A percentile compares a stretch with the other conserved stretches of the same genome.
phyloP scores from a whole-genome alignment of 1,140 invertebrate genomes.

The Drosophila sucinea region DNA sequence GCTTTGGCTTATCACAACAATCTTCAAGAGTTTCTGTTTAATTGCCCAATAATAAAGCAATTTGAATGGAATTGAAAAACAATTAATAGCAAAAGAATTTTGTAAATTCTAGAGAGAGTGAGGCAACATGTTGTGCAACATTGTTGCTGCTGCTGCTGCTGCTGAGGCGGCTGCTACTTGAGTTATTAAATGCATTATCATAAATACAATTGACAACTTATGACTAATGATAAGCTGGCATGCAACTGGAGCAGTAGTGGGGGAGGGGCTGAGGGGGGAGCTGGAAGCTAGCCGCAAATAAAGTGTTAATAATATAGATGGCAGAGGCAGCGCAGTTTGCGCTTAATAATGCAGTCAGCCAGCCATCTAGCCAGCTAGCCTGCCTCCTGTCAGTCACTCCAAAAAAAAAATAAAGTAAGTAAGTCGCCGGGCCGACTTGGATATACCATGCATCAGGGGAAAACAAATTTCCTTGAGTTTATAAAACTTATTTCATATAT shows the following conservation, averaged over 20 bases:
- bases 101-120: background rate
- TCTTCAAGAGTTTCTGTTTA: background rate
- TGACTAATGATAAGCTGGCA: slow-evolving; percentile 80
- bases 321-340: slow-evolving; percentile 74
- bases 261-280: background rate
- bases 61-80: slow-evolving; percentile 30
- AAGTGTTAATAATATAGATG: slow-evolving; percentile 82
- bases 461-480: too few relatives aligned
- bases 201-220: slow-evolving; percentile 81
- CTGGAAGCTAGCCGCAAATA: slow-evolving; percentile 56
- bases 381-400: slow-evolving; percentile 24
- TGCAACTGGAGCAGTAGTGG: slow-evolving; percentile 55
- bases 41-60: slow-evolving; percentile 16
- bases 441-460: too few relatives aligned
- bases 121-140: slow-evolving; percentile 37
- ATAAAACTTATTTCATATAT: too few relatives aligned
- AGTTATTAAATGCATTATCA: slow-evolving; percentile 82
- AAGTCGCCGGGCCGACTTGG: too few relatives aligned
- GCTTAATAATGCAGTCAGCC: slow-evolving; percentile 72
- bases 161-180: slow-evolving; percentile 57
- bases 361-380: slow-evolving; percentile 39
- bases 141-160: slow-evolving; percentile 19
- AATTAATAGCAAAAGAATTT: slow-evolving; percentile 46
- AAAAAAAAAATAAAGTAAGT: too few relatives aligned
- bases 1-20: background rate